Evolutionary conservation across 2,888 invertebrate species (phyloP).

Genomic region (Drosophila helvetica): DNA sequence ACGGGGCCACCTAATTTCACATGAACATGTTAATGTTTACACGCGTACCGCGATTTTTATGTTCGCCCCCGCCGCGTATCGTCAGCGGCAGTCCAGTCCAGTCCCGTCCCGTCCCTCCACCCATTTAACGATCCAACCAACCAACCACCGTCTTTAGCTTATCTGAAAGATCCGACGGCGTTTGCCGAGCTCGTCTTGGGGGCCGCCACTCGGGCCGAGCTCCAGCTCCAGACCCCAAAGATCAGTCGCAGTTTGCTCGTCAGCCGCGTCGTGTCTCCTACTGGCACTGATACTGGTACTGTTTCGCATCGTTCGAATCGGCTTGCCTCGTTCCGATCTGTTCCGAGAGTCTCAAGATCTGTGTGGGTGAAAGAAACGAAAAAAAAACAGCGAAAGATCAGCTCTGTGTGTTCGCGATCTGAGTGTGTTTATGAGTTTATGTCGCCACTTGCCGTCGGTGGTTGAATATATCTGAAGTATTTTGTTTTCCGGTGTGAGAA

Average conservation of each 20-base stretch:
- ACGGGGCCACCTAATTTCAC: slow-evolving; percentile 65
- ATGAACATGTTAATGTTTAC: slow-evolving; percentile 79
- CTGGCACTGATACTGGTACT: slow-evolving; percentile 1
- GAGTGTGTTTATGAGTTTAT: slow-evolving; percentile 4
- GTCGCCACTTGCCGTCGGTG: slow-evolving; percentile 43
- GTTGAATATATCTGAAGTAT: slow-evolving; percentile 11
- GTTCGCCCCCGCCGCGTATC: slow-evolving; percentile 60
- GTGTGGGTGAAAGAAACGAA: slow-evolving; percentile 25
- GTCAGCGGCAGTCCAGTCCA: slow-evolving; percentile 20
- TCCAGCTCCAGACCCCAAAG: slow-evolving; percentile 44
- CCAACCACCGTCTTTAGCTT: slow-evolving; percentile 48
- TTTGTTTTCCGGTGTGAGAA: slow-evolving; percentile 17
- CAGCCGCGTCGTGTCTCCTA: slow-evolving; percentile 41
- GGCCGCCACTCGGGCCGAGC: slow-evolving; percentile 30
- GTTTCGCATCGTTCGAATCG: not conserved
- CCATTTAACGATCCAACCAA: slow-evolving; percentile 42
- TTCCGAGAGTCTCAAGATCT: slow-evolving; percentile 10
- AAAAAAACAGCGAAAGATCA: not conserved
- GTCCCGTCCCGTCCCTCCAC: not conserved
- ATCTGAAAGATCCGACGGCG: slow-evolving; percentile 38
- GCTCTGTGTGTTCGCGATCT: not conserved
- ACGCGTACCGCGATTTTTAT: slow-evolving; percentile 79
- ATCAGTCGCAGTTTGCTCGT: slow-evolving; percentile 72
- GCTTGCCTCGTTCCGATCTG: not conserved
- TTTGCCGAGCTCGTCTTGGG: slow-evolving; percentile 43